Evolutionary conservation across 2,888 invertebrate genomes (phyloP).

Genomic region (Carpatolechia fugitivella): DNA sequence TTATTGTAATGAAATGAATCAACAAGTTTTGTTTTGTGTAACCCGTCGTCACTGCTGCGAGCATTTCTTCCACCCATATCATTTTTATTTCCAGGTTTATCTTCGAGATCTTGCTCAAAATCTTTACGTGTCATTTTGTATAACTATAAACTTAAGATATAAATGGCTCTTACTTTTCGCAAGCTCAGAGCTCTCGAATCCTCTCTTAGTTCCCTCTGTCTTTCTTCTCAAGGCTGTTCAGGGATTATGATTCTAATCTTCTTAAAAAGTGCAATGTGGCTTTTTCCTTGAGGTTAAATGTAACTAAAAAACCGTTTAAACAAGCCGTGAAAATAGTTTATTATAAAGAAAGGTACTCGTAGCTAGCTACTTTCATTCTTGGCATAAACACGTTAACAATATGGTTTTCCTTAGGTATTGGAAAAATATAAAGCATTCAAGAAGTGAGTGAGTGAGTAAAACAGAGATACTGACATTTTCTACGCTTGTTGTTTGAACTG

Average conservation of each 20-base stretch:
- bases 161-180: neutral
- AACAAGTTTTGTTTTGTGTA: neutral
- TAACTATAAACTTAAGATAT: neutral
- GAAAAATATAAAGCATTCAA: no score
- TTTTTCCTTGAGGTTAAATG: neutral
- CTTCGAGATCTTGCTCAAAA: no score
- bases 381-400: no score
- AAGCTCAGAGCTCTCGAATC: neutral
- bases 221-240: conserved; percentile 6
- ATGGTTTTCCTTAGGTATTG: no score
- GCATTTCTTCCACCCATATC: no score
- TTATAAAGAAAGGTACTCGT: neutral
- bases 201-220: conserved; percentile 7
- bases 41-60: no score
- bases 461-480: no score
- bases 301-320: conserved; percentile 5
- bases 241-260: conserved; percentile 11
- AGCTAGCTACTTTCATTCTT: neutral
- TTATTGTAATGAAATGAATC: neutral
- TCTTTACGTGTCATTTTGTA: no score
- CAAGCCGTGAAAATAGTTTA: neutral
- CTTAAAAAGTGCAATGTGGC: conserved; percentile 5
- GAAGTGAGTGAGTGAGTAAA: no score
- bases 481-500: no score
- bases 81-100: no score